Conservation (phyloP, 1,140 invertebrate genomes). For the Drosophila kohkoa region DNA sequence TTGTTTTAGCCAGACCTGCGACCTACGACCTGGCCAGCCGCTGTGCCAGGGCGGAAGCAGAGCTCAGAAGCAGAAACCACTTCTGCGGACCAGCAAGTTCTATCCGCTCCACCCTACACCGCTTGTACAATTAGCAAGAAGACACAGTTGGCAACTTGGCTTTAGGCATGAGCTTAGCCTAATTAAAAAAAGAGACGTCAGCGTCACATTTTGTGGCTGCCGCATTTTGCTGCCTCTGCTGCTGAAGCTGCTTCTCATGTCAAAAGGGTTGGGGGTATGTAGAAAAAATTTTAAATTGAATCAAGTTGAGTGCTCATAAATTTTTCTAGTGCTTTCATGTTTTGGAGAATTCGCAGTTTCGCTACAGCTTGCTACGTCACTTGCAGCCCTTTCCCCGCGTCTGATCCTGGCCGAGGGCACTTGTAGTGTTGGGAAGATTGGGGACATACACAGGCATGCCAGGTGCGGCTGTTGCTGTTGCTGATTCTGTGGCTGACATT, state of each 20-base stretch:
- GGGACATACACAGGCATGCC: constrained; percentile 1
- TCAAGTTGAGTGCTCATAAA: constrained; percentile 80
- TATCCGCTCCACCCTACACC: background rate
- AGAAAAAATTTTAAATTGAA: constrained; percentile 72
- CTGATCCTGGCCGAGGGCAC: constrained; percentile 6
- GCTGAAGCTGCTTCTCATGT: background rate
- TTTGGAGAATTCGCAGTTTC: constrained; percentile 47
- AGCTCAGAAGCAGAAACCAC: constrained; percentile 28
- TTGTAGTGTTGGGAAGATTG: background rate
- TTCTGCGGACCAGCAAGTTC: background rate
- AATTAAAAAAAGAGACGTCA: constrained; percentile 78
- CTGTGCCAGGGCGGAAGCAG: constrained; percentile 13
- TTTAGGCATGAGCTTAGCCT: constrained; percentile 75
- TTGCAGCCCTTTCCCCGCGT: constrained; percentile 58
- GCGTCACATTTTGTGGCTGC: constrained; percentile 64
- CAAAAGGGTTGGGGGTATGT: constrained; percentile 6
- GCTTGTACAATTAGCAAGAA: constrained; percentile 45
- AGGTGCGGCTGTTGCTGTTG: constrained; percentile 26
- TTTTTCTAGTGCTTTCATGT: constrained; percentile 58
- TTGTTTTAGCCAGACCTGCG: constrained; percentile 46
- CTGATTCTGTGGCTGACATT: constrained; percentile 48
- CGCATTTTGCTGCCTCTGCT: constrained; percentile 13
- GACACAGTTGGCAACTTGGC: constrained; percentile 71
- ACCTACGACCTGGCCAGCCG: constrained; percentile 18
- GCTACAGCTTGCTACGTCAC: constrained; percentile 52